Evolutionary conservation across 2,113 vertebrate genomes (phyloP), one percentile per base, ranked within the genome.

Genomic region (Alouatta palliata): DNA sequence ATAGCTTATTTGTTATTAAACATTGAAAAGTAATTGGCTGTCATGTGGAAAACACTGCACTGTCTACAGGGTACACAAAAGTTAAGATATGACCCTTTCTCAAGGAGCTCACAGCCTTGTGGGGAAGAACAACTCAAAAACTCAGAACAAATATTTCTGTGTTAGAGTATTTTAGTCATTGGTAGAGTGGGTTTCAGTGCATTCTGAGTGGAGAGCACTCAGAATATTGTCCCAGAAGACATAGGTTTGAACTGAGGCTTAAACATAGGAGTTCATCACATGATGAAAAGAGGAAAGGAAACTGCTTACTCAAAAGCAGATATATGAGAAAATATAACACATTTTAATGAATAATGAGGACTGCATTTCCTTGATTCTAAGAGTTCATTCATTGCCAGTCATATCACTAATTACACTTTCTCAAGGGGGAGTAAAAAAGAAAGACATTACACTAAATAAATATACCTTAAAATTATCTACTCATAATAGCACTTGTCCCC

Each of bases 1-100:
- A 73, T 35, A 58, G 27, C 40, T 89, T 86, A 10, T 81, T 89
- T 61, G 82, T 73, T 91, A 89, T 88, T 87, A 93, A 95, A 95
- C 54, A 79, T 86, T 87, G 76, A 73, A 94, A 96, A 95, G 75
- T 37, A 93, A 92, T 70, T 83, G 11, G n/a, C 73, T 47, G 37
- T 17, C 71, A 1, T 73, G 64, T 73, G 25, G 92, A 85, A 71
- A 93, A 95, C 56, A n/a, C 8, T 32, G 45, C 19, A 30, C 40
- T 70, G 27, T 80, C 80, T 66, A 32, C 58, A 85, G 47, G 23
- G 49, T 68, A 43, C 82, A 49, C 4, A 1, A 30, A 75, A 89
- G 37, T 70, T 37, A 56, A 54, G 77, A n/a, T 35, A 23, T 20
- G 73, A 40, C 16, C 21, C 12, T 70, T 79, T 80, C 47, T 37